Conservation (phyloP, 2,888 invertebrate genomes). For the Drosophila anomelani region DNA sequence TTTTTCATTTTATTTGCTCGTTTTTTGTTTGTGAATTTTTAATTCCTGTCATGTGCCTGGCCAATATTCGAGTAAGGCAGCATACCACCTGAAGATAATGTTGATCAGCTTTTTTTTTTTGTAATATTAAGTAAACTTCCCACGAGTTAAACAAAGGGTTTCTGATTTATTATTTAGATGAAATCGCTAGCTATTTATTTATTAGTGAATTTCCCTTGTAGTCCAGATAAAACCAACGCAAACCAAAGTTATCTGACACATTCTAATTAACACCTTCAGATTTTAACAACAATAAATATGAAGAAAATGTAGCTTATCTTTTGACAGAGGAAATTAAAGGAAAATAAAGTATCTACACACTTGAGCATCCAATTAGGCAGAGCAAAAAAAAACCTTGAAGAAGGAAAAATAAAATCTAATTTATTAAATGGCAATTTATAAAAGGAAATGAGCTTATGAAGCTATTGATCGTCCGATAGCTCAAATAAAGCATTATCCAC, state of each 20-base stretch:
- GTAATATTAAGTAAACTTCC: slow-evolving; percentile 5
- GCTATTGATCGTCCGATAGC: background rate
- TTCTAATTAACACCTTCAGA: slow-evolving; percentile 24
- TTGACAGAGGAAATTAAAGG: background rate
- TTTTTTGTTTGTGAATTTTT: slow-evolving; percentile 7
- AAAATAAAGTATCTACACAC: background rate
- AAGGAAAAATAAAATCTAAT: background rate
- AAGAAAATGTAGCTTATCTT: background rate
- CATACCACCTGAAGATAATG: slow-evolving; percentile 3
- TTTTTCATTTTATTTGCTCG: slow-evolving; percentile 19
- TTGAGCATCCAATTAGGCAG: background rate
- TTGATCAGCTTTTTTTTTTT: background rate
- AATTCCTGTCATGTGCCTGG: slow-evolving; percentile 25
- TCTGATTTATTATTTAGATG: background rate
- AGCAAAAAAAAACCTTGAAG: background rate
- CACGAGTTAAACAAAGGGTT: background rate
- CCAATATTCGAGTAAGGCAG: background rate
- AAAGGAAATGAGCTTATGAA: slow-evolving; percentile 3
- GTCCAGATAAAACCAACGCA: slow-evolving; percentile 19
- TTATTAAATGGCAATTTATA: background rate
- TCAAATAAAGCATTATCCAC: slow-evolving; percentile 16
- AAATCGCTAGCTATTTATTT: background rate
- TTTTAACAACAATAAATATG: slow-evolving; percentile 8
- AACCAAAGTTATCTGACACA: slow-evolving; percentile 13
- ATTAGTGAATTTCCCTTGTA: background rate